Percentiles rank a stretch among this genome's conserved stretches.
Conservation (phyloP, 2,888 invertebrate species). For the Dynastes grantii region DNA sequence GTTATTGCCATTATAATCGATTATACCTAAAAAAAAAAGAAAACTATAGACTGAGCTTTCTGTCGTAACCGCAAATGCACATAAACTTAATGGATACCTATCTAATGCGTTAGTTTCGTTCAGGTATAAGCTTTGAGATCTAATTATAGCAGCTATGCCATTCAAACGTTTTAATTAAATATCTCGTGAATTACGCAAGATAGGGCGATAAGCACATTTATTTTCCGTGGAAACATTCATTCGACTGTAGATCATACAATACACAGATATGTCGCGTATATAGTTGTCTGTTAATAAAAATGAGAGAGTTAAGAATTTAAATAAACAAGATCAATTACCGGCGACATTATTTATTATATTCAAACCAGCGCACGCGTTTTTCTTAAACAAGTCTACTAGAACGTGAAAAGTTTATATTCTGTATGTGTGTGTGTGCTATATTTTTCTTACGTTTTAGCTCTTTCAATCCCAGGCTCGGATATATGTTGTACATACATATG, state of each 20-base stretch:
- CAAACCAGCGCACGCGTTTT: slow-evolving; percentile 9
- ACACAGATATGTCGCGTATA: neutral
- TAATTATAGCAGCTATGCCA: neutral
- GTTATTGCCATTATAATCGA: too few species aligned
- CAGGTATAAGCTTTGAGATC: neutral
- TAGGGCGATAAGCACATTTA: neutral
- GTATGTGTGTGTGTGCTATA: slow-evolving; percentile 11
- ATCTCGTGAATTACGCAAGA: neutral
- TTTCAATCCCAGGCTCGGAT: slow-evolving; percentile 1
- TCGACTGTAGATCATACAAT: neutral
- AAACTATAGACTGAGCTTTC: too few species aligned
- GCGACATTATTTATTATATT: slow-evolving; percentile 35
- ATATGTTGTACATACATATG: neutral
- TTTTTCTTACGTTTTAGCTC: slow-evolving; percentile 6
- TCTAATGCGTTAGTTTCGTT: neutral
- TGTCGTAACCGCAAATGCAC: too few species aligned
- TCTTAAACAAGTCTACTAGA: slow-evolving; percentile 22
- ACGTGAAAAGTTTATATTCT: slow-evolving; percentile 33
- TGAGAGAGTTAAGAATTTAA: slow-evolving; percentile 19
- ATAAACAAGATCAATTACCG: slow-evolving; percentile 41
- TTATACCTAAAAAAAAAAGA: too few species aligned
- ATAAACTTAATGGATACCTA: neutral
- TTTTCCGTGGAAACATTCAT: slow-evolving; percentile 7
- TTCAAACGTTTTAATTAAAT: slow-evolving; percentile 1
- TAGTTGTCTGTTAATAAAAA: slow-evolving; percentile 5